Evolutionary conservation across 92 coral and sea anemone genomes (phyloP).

Genomic region (Montipora capitata): DNA sequence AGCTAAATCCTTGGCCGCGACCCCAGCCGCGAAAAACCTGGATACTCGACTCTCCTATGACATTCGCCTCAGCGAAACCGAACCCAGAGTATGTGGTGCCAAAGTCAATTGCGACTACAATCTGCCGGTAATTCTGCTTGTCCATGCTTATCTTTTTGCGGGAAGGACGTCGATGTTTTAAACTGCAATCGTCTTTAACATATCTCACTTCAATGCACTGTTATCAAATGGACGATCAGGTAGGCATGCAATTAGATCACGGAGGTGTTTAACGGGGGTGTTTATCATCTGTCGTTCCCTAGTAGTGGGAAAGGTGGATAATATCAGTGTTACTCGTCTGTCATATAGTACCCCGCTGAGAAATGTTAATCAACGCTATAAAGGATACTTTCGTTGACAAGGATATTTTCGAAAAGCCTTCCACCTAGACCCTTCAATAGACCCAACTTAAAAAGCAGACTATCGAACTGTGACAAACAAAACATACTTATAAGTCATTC

Average conservation of each 20-base stretch:
- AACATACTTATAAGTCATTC: too few relatives aligned
- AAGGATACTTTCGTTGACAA: too few relatives aligned
- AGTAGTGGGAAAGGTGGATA: too few relatives aligned
- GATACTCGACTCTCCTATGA: slow-evolving; percentile 73
- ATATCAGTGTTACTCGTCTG: too few relatives aligned
- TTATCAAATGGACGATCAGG: not conserved
- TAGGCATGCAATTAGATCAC: not conserved
- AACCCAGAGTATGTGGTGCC: slow-evolving; percentile 87
- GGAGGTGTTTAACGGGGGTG: too few relatives aligned
- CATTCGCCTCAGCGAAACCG: slow-evolving; percentile 76
- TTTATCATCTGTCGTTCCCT: too few relatives aligned
- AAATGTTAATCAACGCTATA: too few relatives aligned
- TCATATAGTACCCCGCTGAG: too few relatives aligned
- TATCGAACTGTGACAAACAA: too few relatives aligned
- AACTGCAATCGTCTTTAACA: slow-evolving; percentile 8
- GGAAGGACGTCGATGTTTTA: not conserved
- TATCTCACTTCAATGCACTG: not conserved
- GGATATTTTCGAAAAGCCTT: too few relatives aligned
- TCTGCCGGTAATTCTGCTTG: not conserved
- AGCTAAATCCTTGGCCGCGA: slow-evolving; percentile 85
- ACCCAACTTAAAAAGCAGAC: too few relatives aligned
- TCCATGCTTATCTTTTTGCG: not conserved
- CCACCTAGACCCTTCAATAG: too few relatives aligned
- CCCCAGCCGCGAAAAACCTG: slow-evolving; percentile 87
- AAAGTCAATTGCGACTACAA: slow-evolving; percentile 84